Evolutionary conservation across 37 sponge, comb jelly and placozoan species (phyloP).

Genomic region (Tethya wilhelma): DNA sequence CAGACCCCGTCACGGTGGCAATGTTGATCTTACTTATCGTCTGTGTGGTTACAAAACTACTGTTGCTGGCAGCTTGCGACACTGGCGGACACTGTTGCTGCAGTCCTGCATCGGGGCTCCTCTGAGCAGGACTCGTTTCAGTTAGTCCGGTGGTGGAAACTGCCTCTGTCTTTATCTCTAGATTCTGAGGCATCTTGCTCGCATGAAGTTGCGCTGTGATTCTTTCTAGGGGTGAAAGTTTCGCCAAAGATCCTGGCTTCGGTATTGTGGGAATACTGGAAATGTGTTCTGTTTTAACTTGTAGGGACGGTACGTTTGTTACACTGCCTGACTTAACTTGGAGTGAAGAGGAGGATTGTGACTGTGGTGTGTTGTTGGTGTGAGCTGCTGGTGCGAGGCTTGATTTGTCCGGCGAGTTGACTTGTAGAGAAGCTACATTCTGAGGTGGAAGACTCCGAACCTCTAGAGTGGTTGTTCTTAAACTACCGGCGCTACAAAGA

Average conservation of each 20-base stretch:
- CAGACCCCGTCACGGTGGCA: conserved; percentile 32
- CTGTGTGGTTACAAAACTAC: conserved; percentile 20
- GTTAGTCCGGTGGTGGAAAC: conserved; percentile 17
- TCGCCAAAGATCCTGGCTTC: too few species aligned
- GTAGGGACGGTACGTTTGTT: conserved; percentile 15
- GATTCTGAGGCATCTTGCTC: not conserved
- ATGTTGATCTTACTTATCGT: conserved; percentile 35
- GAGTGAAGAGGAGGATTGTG: not conserved
- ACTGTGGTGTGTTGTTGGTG: not conserved
- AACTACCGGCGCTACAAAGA: not conserved
- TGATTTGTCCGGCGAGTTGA: not conserved
- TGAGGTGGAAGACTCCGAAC: conserved; percentile 15
- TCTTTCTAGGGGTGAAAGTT: conserved; percentile 11
- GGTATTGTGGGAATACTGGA: conserved; percentile 20
- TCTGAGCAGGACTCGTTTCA: not conserved
- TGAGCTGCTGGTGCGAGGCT: not conserved
- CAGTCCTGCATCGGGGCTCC: not conserved
- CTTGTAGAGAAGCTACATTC: conserved; percentile 1
- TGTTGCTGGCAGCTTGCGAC: not conserved
- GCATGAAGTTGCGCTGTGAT: conserved; percentile 35
- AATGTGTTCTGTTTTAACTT: conserved; percentile 45
- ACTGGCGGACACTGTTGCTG: not conserved
- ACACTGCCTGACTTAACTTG: conserved; percentile 1
- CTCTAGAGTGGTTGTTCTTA: conserved; percentile 2
- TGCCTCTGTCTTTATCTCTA: conserved; percentile 43